These are phyloP conservation scores for Psittacus erithacus DNA, from an alignment of 2,113 vertebrate species.

Conservation along the genomic window DNA sequence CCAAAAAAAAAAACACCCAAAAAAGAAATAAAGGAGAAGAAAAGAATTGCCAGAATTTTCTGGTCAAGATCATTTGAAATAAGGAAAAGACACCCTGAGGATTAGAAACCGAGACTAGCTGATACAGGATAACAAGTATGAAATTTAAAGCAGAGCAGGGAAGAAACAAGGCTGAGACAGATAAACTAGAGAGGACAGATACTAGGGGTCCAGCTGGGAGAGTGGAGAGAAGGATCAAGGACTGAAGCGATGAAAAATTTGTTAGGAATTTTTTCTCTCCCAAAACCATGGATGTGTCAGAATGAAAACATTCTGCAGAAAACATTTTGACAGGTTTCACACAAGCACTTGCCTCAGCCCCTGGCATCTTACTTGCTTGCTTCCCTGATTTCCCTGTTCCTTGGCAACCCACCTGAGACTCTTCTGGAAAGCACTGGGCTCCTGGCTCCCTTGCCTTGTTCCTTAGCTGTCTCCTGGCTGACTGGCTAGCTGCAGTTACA, in stretches of 20 bases:
- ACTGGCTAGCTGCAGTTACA: neutral
- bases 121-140: neutral
- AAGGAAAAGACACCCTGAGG: neutral
- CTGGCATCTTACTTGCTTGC: neutral
- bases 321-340: neutral
- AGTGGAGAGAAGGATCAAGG: neutral
- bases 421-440: neutral
- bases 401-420: neutral
- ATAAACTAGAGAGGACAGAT: neutral
- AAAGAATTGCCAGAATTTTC: neutral
- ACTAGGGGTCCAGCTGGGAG: neutral
- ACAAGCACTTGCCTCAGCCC: neutral
- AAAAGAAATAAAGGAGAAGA: fast-evolving
- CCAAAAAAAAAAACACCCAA: too few relatives aligned
- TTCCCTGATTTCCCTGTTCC: neutral
- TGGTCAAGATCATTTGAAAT: neutral
- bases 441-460: neutral
- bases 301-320: neutral
- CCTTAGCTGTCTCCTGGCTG: neutral
- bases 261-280: neutral
- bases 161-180: neutral
- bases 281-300: neutral
- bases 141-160: neutral
- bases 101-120: neutral
- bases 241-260: neutral